Conservation (phyloP, 1,140 invertebrate species). For the Papilio polyxenes region DNA sequence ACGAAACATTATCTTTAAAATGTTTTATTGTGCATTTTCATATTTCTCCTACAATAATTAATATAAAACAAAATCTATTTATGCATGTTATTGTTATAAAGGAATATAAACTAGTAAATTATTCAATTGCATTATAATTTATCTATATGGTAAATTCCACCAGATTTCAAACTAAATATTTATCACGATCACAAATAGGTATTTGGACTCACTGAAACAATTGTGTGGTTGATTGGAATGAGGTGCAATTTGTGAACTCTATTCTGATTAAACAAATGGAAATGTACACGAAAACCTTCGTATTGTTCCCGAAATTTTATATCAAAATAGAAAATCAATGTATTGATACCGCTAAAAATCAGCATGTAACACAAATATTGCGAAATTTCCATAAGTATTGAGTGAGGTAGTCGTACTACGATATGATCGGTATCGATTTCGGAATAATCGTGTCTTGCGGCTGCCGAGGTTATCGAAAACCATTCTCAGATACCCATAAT, state of each 20-base stretch:
- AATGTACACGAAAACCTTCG: conserved; percentile 38
- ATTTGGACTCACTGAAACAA: conserved; percentile 61
- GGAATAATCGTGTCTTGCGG: conserved; percentile 47
- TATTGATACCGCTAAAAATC: neutral
- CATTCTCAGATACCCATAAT: conserved; percentile 73
- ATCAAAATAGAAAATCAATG: conserved; percentile 13
- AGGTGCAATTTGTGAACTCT: conserved; percentile 60
- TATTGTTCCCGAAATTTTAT: conserved; percentile 23
- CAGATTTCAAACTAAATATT: conserved; percentile 54
- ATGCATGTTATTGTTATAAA: neutral
- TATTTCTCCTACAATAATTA: neutral
- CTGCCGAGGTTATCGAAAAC: conserved; percentile 69
- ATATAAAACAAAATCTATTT: neutral
- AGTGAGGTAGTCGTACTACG: conserved; percentile 5
- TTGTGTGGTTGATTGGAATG: conserved; percentile 61
- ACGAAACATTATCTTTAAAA: neutral
- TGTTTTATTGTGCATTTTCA: neutral
- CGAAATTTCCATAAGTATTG: conserved; percentile 9
- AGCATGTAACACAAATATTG: neutral
- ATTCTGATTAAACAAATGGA: conserved; percentile 33
- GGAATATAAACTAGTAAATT: neutral
- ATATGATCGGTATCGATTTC: conserved; percentile 47
- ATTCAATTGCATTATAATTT: conserved; percentile 38
- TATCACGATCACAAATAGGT: conserved; percentile 55
- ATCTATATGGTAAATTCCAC: conserved; percentile 42